phyloP scores from a whole-genome alignment of 2,888 invertebrate genomes.

The Alloscopus bannaensis region DNA sequence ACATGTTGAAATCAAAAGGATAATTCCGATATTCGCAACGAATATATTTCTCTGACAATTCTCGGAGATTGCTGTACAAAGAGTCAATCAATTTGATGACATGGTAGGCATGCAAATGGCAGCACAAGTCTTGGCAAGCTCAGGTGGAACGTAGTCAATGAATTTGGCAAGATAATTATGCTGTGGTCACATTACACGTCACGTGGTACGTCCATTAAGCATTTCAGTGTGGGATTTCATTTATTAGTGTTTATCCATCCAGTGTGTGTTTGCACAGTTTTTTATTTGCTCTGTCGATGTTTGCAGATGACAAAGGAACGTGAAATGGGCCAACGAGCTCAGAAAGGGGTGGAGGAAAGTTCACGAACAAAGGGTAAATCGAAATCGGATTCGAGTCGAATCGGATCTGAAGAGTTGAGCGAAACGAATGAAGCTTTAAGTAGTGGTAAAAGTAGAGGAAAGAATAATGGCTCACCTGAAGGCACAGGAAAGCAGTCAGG shows the following conservation, averaged over 20 bases:
- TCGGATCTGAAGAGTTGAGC: slow-evolving; percentile 39
- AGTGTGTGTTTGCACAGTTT: not conserved
- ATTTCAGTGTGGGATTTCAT: not conserved
- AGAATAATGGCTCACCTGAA: slow-evolving; percentile 38
- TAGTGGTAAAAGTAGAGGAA: slow-evolving; percentile 36
- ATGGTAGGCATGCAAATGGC: too few relatives aligned
- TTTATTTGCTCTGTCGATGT: slow-evolving; percentile 1
- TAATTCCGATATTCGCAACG: too few relatives aligned
- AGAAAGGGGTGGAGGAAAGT: slow-evolving; percentile 68
- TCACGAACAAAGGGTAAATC: slow-evolving; percentile 61
- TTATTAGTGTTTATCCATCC: not conserved
- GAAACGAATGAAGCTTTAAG: slow-evolving; percentile 61
- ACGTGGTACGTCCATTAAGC: slow-evolving; percentile 44
- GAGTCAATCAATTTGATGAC: too few relatives aligned
- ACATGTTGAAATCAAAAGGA: too few relatives aligned
- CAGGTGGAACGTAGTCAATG: slow-evolving; percentile 27
- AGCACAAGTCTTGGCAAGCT: slow-evolving; percentile 7
- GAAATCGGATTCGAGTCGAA: slow-evolving; percentile 45
- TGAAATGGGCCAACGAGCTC: slow-evolving; percentile 72
- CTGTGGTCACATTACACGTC: slow-evolving; percentile 50
- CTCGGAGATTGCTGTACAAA: too few relatives aligned
- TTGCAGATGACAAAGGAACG: slow-evolving; percentile 73
- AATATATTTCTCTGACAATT: too few relatives aligned
- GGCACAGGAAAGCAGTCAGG: not conserved
- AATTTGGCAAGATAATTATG: slow-evolving; percentile 37